Conservation (phyloP, 2,888 invertebrate genomes). For the Meloe dianella region DNA sequence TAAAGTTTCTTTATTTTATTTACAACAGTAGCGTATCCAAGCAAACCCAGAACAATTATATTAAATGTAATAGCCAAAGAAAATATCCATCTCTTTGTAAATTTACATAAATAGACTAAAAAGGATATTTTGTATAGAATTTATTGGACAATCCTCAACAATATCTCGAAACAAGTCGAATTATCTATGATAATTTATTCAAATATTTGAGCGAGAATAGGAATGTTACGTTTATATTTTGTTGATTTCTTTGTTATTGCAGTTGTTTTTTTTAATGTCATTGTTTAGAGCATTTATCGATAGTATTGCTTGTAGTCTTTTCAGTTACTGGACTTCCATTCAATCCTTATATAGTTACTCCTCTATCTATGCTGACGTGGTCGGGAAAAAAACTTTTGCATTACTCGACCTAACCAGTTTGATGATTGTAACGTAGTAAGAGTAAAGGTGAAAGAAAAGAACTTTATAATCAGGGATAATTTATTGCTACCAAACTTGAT, state of each 20-base stretch:
- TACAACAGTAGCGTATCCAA: not conserved
- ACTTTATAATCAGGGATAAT: not conserved
- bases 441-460: not conserved
- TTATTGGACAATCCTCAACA: not conserved
- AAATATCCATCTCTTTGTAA: not conserved
- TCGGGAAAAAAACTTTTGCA: too few species aligned
- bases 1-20: conserved; percentile 21
- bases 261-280: too few species aligned
- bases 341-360: too few species aligned
- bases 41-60: not conserved
- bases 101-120: not conserved
- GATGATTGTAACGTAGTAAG: too few species aligned
- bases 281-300: too few species aligned
- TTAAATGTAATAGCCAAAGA: not conserved
- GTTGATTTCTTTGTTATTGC: too few species aligned
- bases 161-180: not conserved
- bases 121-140: not conserved
- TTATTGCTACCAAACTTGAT: not conserved
- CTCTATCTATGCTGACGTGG: too few species aligned
- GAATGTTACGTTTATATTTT: not conserved
- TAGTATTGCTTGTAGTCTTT: too few species aligned
- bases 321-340: too few species aligned
- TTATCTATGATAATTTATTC: conserved; percentile 6
- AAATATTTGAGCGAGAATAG: not conserved
- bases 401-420: too few species aligned